Percentiles rank a stretch among this genome's conserved stretches.
These are phyloP conservation scores for Micrasema longulum DNA, from an alignment of 1,140 invertebrate species.

Conservation along the genomic window DNA sequence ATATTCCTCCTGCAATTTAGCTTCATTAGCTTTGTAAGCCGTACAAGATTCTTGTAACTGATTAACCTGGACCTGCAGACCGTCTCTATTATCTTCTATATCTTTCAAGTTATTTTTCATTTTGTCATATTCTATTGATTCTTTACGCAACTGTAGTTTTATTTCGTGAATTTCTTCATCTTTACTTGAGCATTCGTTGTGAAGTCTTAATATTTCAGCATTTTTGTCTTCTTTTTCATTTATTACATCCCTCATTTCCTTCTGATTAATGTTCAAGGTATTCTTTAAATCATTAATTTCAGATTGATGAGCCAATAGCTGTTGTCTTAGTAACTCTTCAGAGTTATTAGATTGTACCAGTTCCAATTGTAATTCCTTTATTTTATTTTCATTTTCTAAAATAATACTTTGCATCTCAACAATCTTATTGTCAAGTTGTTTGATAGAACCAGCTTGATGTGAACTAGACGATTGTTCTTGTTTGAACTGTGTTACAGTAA, in stretches of 20 bases:
- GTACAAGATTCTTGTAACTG: constrained; percentile 57
- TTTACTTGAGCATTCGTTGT: constrained; percentile 65
- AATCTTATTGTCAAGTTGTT: constrained; percentile 65
- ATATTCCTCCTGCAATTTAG: constrained; percentile 55
- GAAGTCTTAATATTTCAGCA: constrained; percentile 61
- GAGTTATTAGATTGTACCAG: constrained; percentile 53
- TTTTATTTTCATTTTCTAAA: constrained; percentile 63
- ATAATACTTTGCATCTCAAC: constrained; percentile 54
- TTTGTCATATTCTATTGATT: constrained; percentile 66
- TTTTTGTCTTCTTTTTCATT: constrained; percentile 56
- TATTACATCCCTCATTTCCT: constrained; percentile 50
- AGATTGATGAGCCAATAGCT: constrained; percentile 28
- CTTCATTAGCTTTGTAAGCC: constrained; percentile 63
- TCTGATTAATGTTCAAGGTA: constrained; percentile 52
- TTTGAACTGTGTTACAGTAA: constrained; percentile 65
- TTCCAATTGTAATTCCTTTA: constrained; percentile 63
- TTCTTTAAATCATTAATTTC: constrained; percentile 40
- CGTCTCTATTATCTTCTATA: constrained; percentile 61
- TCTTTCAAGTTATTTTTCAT: constrained; percentile 60
- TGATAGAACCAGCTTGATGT: constrained; percentile 61
- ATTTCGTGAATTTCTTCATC: constrained; percentile 70
- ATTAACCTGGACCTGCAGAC: constrained; percentile 52
- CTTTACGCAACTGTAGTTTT: constrained; percentile 64
- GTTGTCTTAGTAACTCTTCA: constrained; percentile 29
- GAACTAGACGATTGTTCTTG: constrained; percentile 62